These are phyloP conservation scores for Halichoerus grypus DNA, from an alignment of 2,113 vertebrate genomes.

Conservation along the genomic window DNA sequence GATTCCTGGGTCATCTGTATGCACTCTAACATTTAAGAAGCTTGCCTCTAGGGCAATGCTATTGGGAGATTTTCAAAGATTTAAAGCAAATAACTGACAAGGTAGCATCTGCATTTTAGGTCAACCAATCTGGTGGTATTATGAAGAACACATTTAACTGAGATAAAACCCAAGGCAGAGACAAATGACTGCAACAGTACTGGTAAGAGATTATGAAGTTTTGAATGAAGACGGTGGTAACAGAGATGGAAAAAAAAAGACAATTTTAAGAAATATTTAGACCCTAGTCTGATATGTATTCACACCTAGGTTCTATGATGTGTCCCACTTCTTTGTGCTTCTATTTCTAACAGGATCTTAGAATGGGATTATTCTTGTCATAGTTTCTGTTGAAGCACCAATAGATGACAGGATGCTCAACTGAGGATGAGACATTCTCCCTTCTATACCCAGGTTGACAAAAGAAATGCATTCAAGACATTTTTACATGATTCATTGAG, in stretches of 20 bases:
- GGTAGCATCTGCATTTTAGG: constrained; percentile 28
- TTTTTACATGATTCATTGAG: not conserved
- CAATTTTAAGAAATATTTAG: constrained; percentile 34
- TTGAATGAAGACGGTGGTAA: not conserved
- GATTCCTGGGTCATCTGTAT: not conserved
- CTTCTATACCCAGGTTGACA: not conserved
- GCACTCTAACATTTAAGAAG: not conserved
- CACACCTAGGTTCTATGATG: not conserved
- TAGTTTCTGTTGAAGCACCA: not conserved
- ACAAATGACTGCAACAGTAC: not conserved
- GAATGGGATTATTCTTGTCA: not conserved
- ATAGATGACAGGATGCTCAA: not conserved
- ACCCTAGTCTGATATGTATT: not conserved
- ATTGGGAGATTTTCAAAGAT: not conserved
- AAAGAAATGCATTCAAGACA: constrained; percentile 2
- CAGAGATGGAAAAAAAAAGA: not conserved
- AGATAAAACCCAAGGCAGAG: not conserved
- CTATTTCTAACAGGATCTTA: not conserved
- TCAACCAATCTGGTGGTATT: not conserved
- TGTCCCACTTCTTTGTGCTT: not conserved
- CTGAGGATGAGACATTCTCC: not conserved
- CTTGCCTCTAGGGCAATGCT: not conserved
- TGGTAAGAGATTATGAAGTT: not conserved
- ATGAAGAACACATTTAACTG: not conserved
- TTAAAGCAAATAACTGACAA: not conserved